phyloP scores from a whole-genome alignment of 2,888 invertebrate species.

The Oscheius sp. region DNA sequence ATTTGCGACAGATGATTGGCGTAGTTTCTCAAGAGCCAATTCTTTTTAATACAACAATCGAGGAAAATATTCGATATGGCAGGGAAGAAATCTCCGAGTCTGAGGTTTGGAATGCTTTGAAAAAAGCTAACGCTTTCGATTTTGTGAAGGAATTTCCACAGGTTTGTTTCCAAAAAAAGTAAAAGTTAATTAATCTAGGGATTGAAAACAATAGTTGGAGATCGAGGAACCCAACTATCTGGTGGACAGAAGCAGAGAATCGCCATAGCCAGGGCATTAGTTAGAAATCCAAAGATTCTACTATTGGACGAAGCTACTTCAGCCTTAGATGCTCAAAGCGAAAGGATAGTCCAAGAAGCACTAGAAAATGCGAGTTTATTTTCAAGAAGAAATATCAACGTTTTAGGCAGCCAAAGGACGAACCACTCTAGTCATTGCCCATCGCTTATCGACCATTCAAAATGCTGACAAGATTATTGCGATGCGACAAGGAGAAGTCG shows the following conservation, averaged over 20 bases:
- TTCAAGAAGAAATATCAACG: not conserved
- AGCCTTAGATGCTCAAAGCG: slow-evolving; percentile 81
- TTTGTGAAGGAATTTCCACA: slow-evolving; percentile 71
- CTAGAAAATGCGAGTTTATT: slow-evolving; percentile 45
- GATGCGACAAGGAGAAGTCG: slow-evolving; percentile 71
- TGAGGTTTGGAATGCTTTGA: slow-evolving; percentile 55
- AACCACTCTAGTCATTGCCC: slow-evolving; percentile 73
- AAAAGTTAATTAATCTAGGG: slow-evolving; percentile 4
- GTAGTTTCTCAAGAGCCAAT: slow-evolving; percentile 74
- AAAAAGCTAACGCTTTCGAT: slow-evolving; percentile 72
- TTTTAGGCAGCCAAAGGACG: slow-evolving; percentile 64
- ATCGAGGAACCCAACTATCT: slow-evolving; percentile 71
- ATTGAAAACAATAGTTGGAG: slow-evolving; percentile 70
- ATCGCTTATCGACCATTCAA: slow-evolving; percentile 73
- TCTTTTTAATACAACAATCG: slow-evolving; percentile 75
- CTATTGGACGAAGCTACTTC: slow-evolving; percentile 76
- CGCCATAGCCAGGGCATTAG: slow-evolving; percentile 49
- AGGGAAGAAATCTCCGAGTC: slow-evolving; percentile 46
- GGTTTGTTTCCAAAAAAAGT: slow-evolving; percentile 59
- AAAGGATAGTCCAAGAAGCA: slow-evolving; percentile 79
- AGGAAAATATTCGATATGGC: slow-evolving; percentile 73
- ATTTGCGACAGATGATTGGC: slow-evolving; percentile 71
- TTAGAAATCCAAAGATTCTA: slow-evolving; percentile 62
- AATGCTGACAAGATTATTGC: slow-evolving; percentile 73
- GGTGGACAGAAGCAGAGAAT: slow-evolving; percentile 71